Evolutionary conservation across 1,140 invertebrate species (phyloP).

Genomic region (Centruroides vittatus): DNA sequence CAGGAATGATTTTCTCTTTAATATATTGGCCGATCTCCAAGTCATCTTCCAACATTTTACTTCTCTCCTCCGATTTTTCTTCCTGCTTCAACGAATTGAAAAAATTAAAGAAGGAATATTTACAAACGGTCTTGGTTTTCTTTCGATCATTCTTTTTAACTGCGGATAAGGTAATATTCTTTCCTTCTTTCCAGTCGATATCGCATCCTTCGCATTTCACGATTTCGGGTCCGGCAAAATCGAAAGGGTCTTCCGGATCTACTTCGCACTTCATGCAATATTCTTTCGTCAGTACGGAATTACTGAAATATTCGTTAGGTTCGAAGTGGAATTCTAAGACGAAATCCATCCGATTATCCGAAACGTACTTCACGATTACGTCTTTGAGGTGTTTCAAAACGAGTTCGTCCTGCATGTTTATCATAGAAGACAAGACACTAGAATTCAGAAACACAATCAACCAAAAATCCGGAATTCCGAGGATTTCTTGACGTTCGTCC

Average conservation of each 20-base stretch:
- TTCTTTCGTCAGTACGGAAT: conserved; percentile 82
- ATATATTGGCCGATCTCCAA: no score
- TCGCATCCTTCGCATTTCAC: conserved; percentile 69
- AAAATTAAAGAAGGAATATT: conserved; percentile 95
- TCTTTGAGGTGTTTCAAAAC: no score
- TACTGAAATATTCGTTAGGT: conserved; percentile 90
- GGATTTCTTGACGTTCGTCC: no score
- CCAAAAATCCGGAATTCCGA: no score
- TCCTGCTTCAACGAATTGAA: conserved; percentile 59
- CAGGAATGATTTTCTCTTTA: no score
- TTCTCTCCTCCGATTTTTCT: no score
- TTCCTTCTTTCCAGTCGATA: conserved; percentile 91
- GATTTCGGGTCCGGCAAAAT: conserved; percentile 96
- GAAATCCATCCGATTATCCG: conserved; percentile 45
- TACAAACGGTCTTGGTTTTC: conserved; percentile 71
- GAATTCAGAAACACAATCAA: no score
- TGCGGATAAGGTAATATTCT: conserved; percentile 91
- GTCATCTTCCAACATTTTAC: no score
- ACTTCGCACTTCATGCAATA: conserved; percentile 86
- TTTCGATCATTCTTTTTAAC: conserved; percentile 98
- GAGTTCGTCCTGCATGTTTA: no score
- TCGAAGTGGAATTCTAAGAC: conserved; percentile 86
- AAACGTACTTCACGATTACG: no score
- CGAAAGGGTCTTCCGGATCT: conserved; percentile 80
- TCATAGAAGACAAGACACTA: no score